Base-by-base conservation (phyloP, 2,888 invertebrate species). In the Caenorhabditis sulstoni region DNA sequence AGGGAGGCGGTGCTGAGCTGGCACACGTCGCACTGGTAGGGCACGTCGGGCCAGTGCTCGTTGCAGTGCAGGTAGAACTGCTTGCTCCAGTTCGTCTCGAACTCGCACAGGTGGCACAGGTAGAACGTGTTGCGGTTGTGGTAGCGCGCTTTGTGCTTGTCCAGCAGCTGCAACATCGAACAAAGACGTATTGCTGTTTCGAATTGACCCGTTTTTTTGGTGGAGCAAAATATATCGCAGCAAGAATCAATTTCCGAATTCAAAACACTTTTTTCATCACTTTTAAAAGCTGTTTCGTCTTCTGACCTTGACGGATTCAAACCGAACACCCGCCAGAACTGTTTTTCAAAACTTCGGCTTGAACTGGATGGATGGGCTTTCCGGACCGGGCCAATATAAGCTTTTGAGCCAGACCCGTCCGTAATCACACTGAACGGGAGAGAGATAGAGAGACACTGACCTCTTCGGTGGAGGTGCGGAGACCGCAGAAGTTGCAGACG, bases 11-110 rank as follows among this genome's bases (percentile, higher is more conserved):
- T 89, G 0, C 22, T 39, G 82, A 91, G 92, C n/a, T 90, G 91
- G 92, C 94, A 94, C 65, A 91, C 91, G 84, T 93, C 93, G 90
- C 94, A 94, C 83, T 92, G 91, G 88, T 92, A 93, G n/a, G 93
- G 93, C n/a, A 93, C 93, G 18, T 93, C 93, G 57, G 55, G 52
- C 79, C 79, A 89, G 68, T 92, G 92, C 16, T 82, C 68, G 85
- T 92, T 93, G 92, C 93, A 93, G 87, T 94, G 94, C 78, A 91
- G 91, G 81, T 93, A 92, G 90, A 93, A 93, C 84, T 93, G 92
- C 39, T 93, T 92, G 86, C 93, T 93, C 91, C 93, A 93, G 81
- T 93, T 93, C 85, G 93, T 93, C 53, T 93, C 92, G 90, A 93
- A 93, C n/a, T 92, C 92, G 90, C 94, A 94, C 59, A 93, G 90